These are phyloP conservation scores for Megaustenia siamemsis DNA, from an alignment of 2,888 invertebrate species.

Conservation along the genomic window DNA sequence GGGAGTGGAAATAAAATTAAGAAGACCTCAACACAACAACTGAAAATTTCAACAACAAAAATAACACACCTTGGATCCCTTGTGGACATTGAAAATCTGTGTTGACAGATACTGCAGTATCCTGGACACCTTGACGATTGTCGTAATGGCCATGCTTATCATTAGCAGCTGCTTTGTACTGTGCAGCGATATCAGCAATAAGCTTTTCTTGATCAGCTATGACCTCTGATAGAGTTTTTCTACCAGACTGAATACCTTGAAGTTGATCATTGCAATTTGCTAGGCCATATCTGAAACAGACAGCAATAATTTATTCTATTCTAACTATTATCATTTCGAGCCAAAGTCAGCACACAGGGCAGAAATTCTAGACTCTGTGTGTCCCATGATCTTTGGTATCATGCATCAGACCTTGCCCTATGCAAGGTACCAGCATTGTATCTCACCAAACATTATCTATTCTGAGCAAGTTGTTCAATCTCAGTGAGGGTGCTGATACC, in stretches of 20 bases:
- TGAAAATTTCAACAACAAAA: neutral
- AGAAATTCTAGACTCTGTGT: too few relatives aligned
- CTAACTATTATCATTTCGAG: too few relatives aligned
- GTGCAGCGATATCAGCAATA: constrained; percentile 66
- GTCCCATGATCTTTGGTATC: too few relatives aligned
- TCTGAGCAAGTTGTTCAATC: too few relatives aligned
- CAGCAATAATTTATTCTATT: too few relatives aligned
- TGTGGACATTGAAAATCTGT: constrained; percentile 69
- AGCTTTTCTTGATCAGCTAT: constrained; percentile 73
- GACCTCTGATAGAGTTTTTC: constrained; percentile 71
- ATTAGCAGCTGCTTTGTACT: constrained; percentile 46
- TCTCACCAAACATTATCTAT: too few relatives aligned
- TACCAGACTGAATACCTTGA: constrained; percentile 67
- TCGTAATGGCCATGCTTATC: neutral
- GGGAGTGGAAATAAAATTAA: too few relatives aligned
- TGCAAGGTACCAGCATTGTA: too few relatives aligned
- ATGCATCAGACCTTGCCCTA: too few relatives aligned
- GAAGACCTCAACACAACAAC: too few relatives aligned
- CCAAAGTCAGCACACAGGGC: too few relatives aligned
- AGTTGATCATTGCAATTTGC: constrained; percentile 71
- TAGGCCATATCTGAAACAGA: constrained; percentile 63
- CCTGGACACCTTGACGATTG: neutral
- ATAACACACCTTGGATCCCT: constrained; percentile 75
- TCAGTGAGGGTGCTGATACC: too few relatives aligned
- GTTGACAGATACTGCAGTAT: constrained; percentile 18